Evolutionary conservation across 92 coral and sea anemone genomes (phyloP).

Genomic region (Parazoanthus darwini): DNA sequence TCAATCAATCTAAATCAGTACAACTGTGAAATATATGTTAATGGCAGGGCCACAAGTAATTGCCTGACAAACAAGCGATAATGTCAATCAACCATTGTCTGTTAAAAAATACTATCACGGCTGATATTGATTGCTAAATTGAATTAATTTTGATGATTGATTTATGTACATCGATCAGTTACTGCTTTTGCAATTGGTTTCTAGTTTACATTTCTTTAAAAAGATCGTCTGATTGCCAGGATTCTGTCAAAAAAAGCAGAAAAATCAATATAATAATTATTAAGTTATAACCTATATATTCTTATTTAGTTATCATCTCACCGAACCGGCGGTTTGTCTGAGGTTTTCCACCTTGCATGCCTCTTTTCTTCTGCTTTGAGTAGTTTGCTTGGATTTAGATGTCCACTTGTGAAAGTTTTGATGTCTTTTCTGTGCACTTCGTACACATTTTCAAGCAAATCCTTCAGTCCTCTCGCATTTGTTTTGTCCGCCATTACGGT

Average conservation of each 20-base stretch:
- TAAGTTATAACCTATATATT: too few relatives aligned
- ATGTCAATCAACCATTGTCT: background rate
- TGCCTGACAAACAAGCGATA: background rate
- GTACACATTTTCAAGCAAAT: constrained; percentile 79
- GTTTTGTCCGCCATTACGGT: constrained; percentile 80
- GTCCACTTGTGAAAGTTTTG: constrained; percentile 94
- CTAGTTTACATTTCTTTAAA: too few relatives aligned
- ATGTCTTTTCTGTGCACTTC: constrained; percentile 95
- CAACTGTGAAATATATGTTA: too few relatives aligned
- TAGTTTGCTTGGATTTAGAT: constrained; percentile 84
- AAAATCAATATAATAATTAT: background rate
- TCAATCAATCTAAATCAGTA: too few relatives aligned
- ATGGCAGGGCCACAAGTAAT: too few relatives aligned
- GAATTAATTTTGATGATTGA: background rate
- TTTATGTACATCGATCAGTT: background rate
- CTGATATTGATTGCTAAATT: background rate
- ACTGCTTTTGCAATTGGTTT: too few relatives aligned
- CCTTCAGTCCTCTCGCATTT: constrained; percentile 56
- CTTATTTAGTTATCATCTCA: constrained; percentile 6
- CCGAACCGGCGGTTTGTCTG: constrained; percentile 79
- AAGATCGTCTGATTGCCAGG: too few relatives aligned
- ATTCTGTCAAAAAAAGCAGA: background rate
- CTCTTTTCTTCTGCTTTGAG: constrained; percentile 64
- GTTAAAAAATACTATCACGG: background rate
- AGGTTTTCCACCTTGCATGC: constrained; percentile 78